These are phyloP conservation scores for Acanthosepion pharaonis DNA, from an alignment of 2,888 invertebrate genomes.

Conservation along the genomic window DNA sequence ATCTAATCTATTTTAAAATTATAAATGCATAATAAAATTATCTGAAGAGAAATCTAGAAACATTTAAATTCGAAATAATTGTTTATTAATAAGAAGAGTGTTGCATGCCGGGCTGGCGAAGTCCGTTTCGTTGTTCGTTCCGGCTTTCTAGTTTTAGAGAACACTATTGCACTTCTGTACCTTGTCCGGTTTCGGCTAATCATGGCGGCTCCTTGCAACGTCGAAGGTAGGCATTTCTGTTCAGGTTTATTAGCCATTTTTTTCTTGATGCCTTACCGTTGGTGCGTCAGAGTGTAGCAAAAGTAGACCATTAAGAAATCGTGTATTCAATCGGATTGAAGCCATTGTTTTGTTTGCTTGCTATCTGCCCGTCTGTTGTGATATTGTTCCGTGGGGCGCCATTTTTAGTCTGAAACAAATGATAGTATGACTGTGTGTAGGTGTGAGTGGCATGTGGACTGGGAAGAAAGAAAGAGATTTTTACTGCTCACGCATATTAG, in stretches of 20 bases:
- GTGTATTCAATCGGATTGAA: not conserved
- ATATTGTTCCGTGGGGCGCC: not conserved
- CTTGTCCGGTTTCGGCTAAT: slow-evolving; percentile 37
- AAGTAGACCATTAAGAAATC: not conserved
- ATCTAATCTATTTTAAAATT: not conserved
- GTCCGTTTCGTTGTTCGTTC: slow-evolving; percentile 25
- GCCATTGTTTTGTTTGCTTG: not conserved
- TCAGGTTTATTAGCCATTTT: not conserved
- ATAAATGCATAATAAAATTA: not conserved
- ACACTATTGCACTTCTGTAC: not conserved
- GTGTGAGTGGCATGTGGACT: not conserved
- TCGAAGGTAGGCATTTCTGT: slow-evolving; percentile 44
- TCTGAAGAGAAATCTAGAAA: not conserved
- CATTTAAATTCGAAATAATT: not conserved
- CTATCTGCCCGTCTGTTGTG: not conserved
- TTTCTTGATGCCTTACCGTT: not conserved
- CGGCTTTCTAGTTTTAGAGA: not conserved
- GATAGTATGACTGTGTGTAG: not conserved
- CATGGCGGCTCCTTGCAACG: slow-evolving; percentile 40
- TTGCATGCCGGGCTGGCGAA: not conserved
- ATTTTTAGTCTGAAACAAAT: not conserved
- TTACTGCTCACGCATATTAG: too few relatives aligned
- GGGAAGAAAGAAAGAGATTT: not conserved
- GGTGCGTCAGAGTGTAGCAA: not conserved
- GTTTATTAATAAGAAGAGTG: not conserved